Evolutionary conservation across 2,113 vertebrate genomes (phyloP).

Genomic region (Apodemus speciosus): DNA sequence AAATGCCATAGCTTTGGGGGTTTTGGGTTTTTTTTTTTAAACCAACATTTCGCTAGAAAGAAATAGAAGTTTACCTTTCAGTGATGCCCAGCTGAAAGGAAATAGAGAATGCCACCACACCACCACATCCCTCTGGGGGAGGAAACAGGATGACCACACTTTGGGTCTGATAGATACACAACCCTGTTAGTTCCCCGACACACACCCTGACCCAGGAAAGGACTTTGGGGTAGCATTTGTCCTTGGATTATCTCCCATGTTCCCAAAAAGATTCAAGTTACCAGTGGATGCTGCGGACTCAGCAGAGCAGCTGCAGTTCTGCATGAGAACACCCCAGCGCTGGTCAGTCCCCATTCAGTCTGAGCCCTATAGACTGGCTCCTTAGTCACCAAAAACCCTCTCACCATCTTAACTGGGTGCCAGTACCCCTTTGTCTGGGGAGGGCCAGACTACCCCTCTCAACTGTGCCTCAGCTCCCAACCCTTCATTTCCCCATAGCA

Average conservation of each 20-base stretch:
- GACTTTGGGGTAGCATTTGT: conserved; percentile 14
- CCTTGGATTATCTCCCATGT: conserved; percentile 15
- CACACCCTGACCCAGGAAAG: not conserved
- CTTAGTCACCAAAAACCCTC: not conserved
- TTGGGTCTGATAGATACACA: not conserved
- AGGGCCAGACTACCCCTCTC: not conserved
- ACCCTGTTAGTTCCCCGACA: not conserved
- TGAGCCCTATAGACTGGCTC: not conserved
- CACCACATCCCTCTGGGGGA: not conserved
- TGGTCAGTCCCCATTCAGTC: rapidly evolving
- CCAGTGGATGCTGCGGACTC: not conserved
- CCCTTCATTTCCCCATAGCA: not conserved
- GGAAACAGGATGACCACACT: not conserved
- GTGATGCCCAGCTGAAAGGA: conserved; percentile 39
- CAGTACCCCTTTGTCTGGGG: not conserved
- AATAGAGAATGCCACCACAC: not conserved
- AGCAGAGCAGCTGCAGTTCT: not conserved
- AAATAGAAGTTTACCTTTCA: conserved; percentile 44
- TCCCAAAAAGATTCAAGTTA: not conserved
- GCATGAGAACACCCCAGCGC: not conserved
- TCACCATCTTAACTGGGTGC: not conserved
- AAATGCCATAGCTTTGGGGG: not conserved
- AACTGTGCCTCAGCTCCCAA: not conserved
- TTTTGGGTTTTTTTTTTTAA: not conserved
- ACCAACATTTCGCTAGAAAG: conserved; percentile 7